Percentiles rank a stretch among this genome's conserved stretches.
These are phyloP conservation scores for Zaprionus bogoriensis DNA, from an alignment of 2,888 invertebrate species.

Conservation along the genomic window DNA sequence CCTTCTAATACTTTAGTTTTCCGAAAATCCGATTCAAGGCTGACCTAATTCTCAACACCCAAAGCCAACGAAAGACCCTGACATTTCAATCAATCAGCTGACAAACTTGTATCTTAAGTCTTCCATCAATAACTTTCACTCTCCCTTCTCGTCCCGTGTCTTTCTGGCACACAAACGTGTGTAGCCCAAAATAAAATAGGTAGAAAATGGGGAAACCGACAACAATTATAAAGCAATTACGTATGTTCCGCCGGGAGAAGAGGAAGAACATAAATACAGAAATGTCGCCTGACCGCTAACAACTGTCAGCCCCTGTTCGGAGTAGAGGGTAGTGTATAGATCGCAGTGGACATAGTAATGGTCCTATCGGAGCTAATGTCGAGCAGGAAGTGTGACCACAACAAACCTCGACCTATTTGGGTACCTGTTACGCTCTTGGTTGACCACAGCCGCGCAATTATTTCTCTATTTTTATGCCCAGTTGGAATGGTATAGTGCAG, in stretches of 20 bases:
- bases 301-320: neutral
- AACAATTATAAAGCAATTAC: slow-evolving; percentile 65
- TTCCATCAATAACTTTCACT: slow-evolving; percentile 35
- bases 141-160: slow-evolving; percentile 14
- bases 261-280: neutral
- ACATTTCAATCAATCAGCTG: slow-evolving; percentile 65
- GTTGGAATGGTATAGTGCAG: slow-evolving; percentile 4
- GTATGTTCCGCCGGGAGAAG: slow-evolving; percentile 14
- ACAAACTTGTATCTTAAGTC: slow-evolving; percentile 20
- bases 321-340: too few relatives aligned
- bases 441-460: slow-evolving; percentile 28
- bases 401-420: slow-evolving; percentile 46
- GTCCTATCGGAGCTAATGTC: slow-evolving; percentile 1
- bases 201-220: slow-evolving; percentile 18
- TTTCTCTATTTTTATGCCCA: slow-evolving; percentile 5
- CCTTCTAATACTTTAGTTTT: neutral
- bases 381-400: slow-evolving; percentile 33
- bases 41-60: slow-evolving; percentile 54
- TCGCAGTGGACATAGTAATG: neutral
- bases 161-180: slow-evolving; percentile 48
- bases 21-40: neutral
- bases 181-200: slow-evolving; percentile 29
- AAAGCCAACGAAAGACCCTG: slow-evolving; percentile 47
- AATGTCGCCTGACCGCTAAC: slow-evolving; percentile 36
- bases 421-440: slow-evolving; percentile 37